Base-by-base conservation (phyloP, 2,888 invertebrate genomes). In the Leptinotarsa haldemani region DNA sequence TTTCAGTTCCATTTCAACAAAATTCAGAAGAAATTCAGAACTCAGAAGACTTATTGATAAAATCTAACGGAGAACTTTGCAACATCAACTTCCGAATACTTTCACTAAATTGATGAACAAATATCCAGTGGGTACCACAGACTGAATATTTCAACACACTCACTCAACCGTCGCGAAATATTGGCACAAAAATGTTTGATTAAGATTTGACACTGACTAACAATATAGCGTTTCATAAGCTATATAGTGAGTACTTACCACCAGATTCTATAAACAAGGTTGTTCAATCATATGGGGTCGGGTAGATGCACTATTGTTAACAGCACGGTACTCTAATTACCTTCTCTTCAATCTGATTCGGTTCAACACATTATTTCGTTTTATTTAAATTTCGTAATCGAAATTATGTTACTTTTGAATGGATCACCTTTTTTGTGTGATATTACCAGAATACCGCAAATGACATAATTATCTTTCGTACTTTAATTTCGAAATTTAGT, bases 171-270 rank as follows among this genome's bases (percentile, higher is more conserved):
- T 56, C 56, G 56, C 56, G 56, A 56, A 22, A 52, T 56, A 20
- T 22, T 56, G 9, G 9, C 20, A 20, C 12, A 20, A 56, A 56
- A 56, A 56, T 20, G 22, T 20, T 13, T 9, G 20, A 56, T 20
- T 56, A 4, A 12, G 12, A 0, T 52, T 16, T 18, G 56, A 56
- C 56, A 56, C 56, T 56, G 56, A 56, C 1, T 56, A 18, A 20
- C 13, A 15, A 9, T 20, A 20, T 15, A 20, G 22, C 56, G 20
- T 56, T 9, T 13, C 20, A 13, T 56, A 56, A 20, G 56, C 56
- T 56, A 22, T 56, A 56, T 56, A 56, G 20, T 13, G 40, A 22
- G 56, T 56, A 52, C n/a, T 52, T 52, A 56, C 22, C 56, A 22
- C 56, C 56, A 56, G 22, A 56, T 9, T 18, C 13, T 56, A 13